Evolutionary conservation across 2,113 vertebrate genomes (phyloP).

Genomic region (Phasianus colchicus): DNA sequence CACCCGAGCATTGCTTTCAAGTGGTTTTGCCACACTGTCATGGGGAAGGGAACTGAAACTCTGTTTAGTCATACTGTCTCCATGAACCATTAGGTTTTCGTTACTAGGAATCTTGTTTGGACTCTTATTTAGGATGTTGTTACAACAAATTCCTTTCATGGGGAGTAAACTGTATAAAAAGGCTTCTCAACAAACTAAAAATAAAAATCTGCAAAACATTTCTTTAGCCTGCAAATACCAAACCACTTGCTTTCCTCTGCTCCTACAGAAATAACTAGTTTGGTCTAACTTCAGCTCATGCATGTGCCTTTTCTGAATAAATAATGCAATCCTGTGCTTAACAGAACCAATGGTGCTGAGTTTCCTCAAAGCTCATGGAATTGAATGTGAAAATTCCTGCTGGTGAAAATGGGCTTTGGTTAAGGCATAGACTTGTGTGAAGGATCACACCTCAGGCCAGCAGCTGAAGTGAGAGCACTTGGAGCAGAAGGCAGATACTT

Average conservation of each 20-base stretch:
- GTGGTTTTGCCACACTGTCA: not conserved
- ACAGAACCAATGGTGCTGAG: not conserved
- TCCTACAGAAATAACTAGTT: not conserved
- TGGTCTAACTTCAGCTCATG: not conserved
- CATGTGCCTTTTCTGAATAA: not conserved
- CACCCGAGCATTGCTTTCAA: not conserved
- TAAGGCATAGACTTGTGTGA: not conserved
- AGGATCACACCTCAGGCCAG: not conserved
- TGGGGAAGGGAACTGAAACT: constrained; percentile 36
- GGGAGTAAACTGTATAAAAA: not conserved
- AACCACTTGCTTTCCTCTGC: not conserved
- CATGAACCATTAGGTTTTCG: not conserved
- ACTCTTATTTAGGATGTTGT: not conserved
- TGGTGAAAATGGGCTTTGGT: not conserved
- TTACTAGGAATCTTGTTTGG: not conserved
- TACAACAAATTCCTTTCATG: constrained; percentile 31
- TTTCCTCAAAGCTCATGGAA: not conserved
- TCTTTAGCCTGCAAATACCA: not conserved
- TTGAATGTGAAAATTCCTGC: not conserved
- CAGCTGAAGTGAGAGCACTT: not conserved
- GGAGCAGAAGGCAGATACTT: not conserved
- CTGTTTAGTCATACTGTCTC: not conserved
- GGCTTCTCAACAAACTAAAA: not conserved
- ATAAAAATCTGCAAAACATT: not conserved
- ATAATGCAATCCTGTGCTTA: not conserved